Evolutionary conservation across 2,797 vertebrate species (phyloP), one percentile per base, ranked within the genome.

Genomic region (Myoxocephalus aenaeus): DNA sequence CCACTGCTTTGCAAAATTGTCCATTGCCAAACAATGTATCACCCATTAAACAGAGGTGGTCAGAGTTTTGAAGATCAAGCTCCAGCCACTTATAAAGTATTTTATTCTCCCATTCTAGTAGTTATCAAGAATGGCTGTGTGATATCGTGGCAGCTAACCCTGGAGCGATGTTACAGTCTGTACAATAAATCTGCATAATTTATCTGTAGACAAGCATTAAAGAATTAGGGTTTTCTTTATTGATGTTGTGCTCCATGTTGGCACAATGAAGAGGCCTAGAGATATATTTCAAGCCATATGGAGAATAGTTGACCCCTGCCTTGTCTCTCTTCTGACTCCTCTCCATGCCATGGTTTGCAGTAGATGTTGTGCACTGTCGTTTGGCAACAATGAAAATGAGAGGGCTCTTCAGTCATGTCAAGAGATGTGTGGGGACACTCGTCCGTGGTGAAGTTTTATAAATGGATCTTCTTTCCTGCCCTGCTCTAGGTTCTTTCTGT

Each of bases 141-240:
- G 61, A 15, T 65, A 25, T 62, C 58, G 53, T 38, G 63, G 40
- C 67, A 65, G 53, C 38, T 64, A 58, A 77, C 62, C 63, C 56
- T 2, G 22, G 22, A 22, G 70, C 76, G 7, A 34, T 74, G 63
- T 75, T 44, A 36, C 54, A 80, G 53, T 50, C 64, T 57, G 59
- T 65, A 75, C 69, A 64, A 65, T 75, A 79, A 40, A 76, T 87
- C 73, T 86, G 48, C 82, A 90, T 89, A 78, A 87, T 88, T 86
- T 57, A 85, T 87, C 73, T 67, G 36, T 22, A 79, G 75, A 75
- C 40, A 40, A 62, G 53, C 61, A 67, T 75, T 82, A 53, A 79
- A 73, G 57, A 73, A 78, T 58, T 42, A 64, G 54, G 73, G 51
- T 73, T 65, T 65, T 65, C 73, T 59, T 80, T 73, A 80, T 70